These are phyloP conservation scores for Notothenia rossii DNA, from an alignment of 2,113 vertebrate species.

Conservation along the genomic window DNA sequence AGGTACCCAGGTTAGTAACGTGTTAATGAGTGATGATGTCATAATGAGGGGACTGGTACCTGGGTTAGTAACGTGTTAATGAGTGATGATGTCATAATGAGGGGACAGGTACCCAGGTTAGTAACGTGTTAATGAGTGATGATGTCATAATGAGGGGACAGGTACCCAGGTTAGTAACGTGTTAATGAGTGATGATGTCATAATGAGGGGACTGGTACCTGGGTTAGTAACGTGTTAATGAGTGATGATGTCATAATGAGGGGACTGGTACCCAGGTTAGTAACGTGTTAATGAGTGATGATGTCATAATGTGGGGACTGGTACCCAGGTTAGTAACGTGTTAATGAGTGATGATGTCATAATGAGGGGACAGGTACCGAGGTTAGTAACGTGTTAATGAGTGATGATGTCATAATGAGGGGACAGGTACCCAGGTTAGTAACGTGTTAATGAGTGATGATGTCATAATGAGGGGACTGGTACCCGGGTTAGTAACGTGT, in stretches of 20 bases:
- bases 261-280: background rate
- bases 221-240: too few species aligned
- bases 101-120: background rate
- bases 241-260: background rate
- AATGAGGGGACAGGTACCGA: background rate
- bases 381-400: background rate
- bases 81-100: background rate
- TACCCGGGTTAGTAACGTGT: too few species aligned
- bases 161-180: too few species aligned
- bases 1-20: too few species aligned
- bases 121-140: background rate
- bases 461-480: background rate
- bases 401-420: background rate
- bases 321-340: too few species aligned
- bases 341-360: background rate
- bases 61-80: too few species aligned
- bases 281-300: background rate
- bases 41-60: background rate
- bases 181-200: background rate
- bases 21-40: background rate
- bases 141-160: background rate
- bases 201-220: background rate
- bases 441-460: background rate
- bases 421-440: background rate
- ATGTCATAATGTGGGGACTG: background rate